phyloP scores from a whole-genome alignment of 2,113 vertebrate species.

The Hydrolagus affinis region DNA sequence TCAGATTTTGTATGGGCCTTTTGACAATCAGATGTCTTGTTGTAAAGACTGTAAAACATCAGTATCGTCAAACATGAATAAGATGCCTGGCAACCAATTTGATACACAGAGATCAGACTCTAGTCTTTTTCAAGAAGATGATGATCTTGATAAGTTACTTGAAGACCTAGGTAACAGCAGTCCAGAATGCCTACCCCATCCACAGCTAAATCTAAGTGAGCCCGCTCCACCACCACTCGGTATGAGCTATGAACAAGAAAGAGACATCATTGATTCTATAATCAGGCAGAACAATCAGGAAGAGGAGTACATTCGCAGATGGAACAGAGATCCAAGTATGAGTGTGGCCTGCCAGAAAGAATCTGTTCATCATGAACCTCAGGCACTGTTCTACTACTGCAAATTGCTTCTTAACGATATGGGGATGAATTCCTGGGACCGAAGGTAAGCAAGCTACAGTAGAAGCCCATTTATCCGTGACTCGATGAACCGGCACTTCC shows the following conservation, averaged over 20 bases:
- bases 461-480: too few relatives aligned
- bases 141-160: conserved; percentile 73
- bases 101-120: not conserved
- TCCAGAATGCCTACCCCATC: conserved; percentile 80
- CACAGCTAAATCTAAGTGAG: conserved; percentile 72
- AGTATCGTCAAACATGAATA: conserved; percentile 33
- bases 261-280: conserved; percentile 67
- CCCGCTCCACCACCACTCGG: conserved; percentile 69
- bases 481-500: too few relatives aligned
- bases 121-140: conserved; percentile 50
- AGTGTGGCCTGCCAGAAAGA: conserved; percentile 58
- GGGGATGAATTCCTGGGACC: conserved; percentile 97
- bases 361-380: conserved; percentile 66
- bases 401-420: conserved; percentile 81
- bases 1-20: conserved; percentile 70
- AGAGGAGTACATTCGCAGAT: conserved; percentile 58
- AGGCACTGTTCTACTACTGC: conserved; percentile 89
- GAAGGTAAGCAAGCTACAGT: conserved; percentile 70
- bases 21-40: conserved; percentile 47
- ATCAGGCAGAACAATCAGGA: conserved; percentile 68
- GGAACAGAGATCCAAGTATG: conserved; percentile 51
- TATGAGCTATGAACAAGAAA: conserved; percentile 76
- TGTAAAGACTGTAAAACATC: not conserved
- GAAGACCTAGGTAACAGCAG: conserved; percentile 74
- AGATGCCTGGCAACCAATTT: conserved; percentile 38